Evolutionary conservation across 2,113 vertebrate species (phyloP).

Genomic region (Pitta sordida): DNA sequence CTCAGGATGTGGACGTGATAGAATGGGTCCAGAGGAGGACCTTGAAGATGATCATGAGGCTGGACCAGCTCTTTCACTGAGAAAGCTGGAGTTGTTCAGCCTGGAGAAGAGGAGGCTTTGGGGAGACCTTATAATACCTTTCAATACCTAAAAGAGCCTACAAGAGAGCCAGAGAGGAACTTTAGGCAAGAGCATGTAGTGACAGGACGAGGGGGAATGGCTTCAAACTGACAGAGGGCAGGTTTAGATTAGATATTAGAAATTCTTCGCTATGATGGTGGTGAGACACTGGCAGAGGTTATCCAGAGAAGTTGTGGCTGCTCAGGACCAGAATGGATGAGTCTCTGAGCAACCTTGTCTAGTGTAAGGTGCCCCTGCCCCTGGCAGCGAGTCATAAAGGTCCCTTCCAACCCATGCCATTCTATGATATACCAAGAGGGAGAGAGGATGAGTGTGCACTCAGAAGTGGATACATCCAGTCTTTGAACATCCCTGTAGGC

Average conservation of each 20-base stretch:
- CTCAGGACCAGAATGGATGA: neutral
- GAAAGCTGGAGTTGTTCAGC: neutral
- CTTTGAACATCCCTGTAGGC: neutral
- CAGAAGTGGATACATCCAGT: accelerated
- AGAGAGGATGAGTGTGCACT: too few species aligned
- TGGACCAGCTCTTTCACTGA: neutral
- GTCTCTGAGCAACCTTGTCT: neutral
- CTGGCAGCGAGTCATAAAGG: neutral
- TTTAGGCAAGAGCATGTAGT: neutral
- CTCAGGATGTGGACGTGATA: neutral
- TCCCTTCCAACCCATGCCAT: neutral
- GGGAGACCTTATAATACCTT: neutral
- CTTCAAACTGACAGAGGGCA: neutral
- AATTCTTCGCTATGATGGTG: neutral
- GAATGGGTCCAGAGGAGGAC: neutral
- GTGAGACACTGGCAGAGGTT: neutral
- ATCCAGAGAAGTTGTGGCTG: neutral
- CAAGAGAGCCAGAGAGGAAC: neutral
- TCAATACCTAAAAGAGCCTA: neutral
- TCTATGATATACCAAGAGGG: neutral
- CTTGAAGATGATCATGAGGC: neutral
- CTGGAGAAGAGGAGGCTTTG: neutral
- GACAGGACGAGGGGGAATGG: neutral
- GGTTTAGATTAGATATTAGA: neutral
- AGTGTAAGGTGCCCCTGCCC: neutral